phyloP scores from a whole-genome alignment of 1,140 invertebrate genomes.

The Microplitis mediator region DNA sequence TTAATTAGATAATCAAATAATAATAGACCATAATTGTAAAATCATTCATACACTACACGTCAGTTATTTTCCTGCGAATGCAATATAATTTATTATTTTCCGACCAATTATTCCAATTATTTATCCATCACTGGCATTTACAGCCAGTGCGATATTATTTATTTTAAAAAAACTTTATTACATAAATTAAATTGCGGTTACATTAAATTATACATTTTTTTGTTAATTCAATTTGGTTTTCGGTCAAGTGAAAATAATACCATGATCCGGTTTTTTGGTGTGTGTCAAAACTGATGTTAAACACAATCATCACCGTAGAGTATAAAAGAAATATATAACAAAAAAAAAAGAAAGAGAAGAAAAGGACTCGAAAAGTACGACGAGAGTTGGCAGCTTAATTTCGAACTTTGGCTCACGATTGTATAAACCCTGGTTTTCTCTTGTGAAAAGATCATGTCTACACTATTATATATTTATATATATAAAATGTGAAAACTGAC shows the following conservation, averaged over 20 bases:
- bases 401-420: conserved; percentile 13
- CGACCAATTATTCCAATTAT: no score
- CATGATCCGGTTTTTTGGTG: not conserved
- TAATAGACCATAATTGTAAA: no score
- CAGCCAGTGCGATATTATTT: no score
- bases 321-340: not conserved
- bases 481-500: no score
- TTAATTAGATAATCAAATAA: no score
- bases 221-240: not conserved
- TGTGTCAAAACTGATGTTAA: not conserved
- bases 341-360: not conserved
- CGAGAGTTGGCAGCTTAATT: conserved; percentile 16
- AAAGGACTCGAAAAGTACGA: not conserved
- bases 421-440: not conserved
- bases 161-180: no score
- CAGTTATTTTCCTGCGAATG: no score
- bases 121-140: no score
- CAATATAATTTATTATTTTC: no score
- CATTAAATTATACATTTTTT: no score
- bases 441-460: not conserved
- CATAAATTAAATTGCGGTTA: no score
- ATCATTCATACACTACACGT: no score
- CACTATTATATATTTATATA: not conserved
- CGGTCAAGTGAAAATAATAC: not conserved
- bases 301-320: not conserved